Conservation (phyloP, 2,113 vertebrate species). For the Cyprinodon brontotheroides region DNA sequence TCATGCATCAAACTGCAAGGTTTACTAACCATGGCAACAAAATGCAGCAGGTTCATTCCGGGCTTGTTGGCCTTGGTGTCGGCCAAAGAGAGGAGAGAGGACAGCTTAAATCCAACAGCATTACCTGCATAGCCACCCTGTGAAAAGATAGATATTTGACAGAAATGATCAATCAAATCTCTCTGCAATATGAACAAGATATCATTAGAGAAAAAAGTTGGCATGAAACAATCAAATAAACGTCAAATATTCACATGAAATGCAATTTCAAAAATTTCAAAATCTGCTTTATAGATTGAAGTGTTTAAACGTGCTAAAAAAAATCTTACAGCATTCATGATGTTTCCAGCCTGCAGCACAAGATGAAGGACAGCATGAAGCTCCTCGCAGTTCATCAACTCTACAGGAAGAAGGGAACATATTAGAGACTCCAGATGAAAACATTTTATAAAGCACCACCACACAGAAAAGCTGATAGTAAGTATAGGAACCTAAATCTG, state of each 20-base stretch:
- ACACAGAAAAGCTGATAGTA: neutral
- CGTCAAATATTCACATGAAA: too few species aligned
- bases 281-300: neutral
- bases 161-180: neutral
- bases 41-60: constrained; percentile 97
- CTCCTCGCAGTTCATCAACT: constrained; percentile 93
- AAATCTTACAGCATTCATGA: constrained; percentile 94
- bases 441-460: neutral
- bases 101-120: constrained; percentile 96
- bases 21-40: constrained; percentile 91
- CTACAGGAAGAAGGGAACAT: constrained; percentile 72
- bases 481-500: neutral
- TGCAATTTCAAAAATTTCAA: too few species aligned
- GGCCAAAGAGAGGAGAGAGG: constrained; percentile 93
- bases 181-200: neutral
- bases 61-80: constrained; percentile 99
- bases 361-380: constrained; percentile 95
- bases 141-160: constrained; percentile 18
- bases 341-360: constrained; percentile 97
- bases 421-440: constrained; percentile 19
- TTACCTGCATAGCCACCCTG: constrained; percentile 98
- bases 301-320: neutral
- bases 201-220: neutral
- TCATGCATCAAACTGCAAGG: neutral
- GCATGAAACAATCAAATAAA: too few species aligned